Base-by-base conservation (phyloP, 2,888 invertebrate genomes). In the Rhagium mordax region DNA sequence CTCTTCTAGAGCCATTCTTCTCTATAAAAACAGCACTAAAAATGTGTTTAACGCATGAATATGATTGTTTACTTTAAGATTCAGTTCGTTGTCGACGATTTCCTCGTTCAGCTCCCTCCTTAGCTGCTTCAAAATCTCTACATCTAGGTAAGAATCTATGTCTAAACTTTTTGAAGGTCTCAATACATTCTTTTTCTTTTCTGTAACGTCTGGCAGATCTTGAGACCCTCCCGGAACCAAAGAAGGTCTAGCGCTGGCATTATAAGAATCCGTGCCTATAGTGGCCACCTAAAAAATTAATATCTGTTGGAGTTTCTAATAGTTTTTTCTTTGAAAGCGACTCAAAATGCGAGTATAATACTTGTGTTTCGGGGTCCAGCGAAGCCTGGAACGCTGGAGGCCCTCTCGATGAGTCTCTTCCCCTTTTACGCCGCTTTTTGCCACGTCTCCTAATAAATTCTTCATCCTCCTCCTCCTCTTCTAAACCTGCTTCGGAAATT, bases 291-390 rank as follows among this genome's bases (percentile, higher is more conserved):
- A 60, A 47, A 73, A 72, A 47, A 33, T 18, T 48, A 60, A n/a
- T 13, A 4, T 27, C 16, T 57, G 55, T n/a, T 24, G 18, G 2
- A 24, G 15, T 33, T 24, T 24, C 24, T 6, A n/a, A n/a, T n/a
- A n/a, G n/a, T n/a, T n/a, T n/a, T n/a, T n/a, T n/a, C n/a, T n/a
- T n/a, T n/a, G n/a, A n/a, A n/a, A n/a, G n/a, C n/a, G n/a, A n/a
- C n/a, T n/a, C 24, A 33, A 33, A 16, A 64, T 41, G 1, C 7
- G 20, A 47, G 20, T 49, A 10, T 59, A 53, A 67, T 74, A 91
- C 92, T 85, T 93, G 93, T 1, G 94, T 94, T 87, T 94, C 94
- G 0, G 94, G 94, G 84, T 94, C 94, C 76, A 92, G 64, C 81
- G 86, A 80, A 78, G 84, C 80, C 70, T 87, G 86, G 71, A 86